Percentiles rank a stretch among this genome's conserved stretches.
phyloP scores from a whole-genome alignment of 2,113 vertebrate genomes.

The Crotalus viridis region DNA sequence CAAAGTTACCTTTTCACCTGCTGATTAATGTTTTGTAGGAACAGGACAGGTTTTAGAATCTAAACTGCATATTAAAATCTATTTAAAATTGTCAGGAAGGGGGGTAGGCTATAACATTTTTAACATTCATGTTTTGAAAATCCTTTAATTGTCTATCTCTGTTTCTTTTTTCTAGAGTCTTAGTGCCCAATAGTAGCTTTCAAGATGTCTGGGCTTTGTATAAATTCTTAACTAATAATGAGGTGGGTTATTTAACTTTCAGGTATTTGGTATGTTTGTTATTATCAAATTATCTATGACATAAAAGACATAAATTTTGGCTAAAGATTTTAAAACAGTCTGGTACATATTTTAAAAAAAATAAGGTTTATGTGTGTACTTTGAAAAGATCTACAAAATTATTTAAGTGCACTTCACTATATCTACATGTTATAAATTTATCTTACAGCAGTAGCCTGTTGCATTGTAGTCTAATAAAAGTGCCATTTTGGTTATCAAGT shows the following conservation, averaged over 20 bases:
- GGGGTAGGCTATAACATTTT: background rate
- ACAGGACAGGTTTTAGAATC: background rate
- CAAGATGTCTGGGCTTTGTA: slow-evolving; percentile 82
- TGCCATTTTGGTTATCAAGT: background rate
- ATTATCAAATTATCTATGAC: background rate
- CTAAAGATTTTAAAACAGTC: background rate
- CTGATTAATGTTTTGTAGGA: background rate
- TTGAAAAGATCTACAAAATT: background rate
- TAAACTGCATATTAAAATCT: background rate
- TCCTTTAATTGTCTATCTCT: background rate
- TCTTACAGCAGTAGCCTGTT: background rate
- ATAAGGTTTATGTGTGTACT: background rate
- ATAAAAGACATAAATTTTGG: background rate
- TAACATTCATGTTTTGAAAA: background rate
- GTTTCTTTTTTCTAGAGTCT: slow-evolving; percentile 71
- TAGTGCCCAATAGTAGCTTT: slow-evolving; percentile 76
- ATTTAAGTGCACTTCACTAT: background rate
- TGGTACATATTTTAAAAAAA: background rate
- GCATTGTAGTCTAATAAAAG: background rate
- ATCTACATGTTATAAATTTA: background rate
- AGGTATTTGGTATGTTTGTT: background rate
- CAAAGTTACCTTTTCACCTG: background rate
- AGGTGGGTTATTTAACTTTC: slow-evolving; percentile 74
- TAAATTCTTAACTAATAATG: slow-evolving; percentile 73
- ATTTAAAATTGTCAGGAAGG: background rate